Base-by-base conservation (phyloP, 53 echinoderm and acorn worm genomes). In the Stichopus horrens region DNA sequence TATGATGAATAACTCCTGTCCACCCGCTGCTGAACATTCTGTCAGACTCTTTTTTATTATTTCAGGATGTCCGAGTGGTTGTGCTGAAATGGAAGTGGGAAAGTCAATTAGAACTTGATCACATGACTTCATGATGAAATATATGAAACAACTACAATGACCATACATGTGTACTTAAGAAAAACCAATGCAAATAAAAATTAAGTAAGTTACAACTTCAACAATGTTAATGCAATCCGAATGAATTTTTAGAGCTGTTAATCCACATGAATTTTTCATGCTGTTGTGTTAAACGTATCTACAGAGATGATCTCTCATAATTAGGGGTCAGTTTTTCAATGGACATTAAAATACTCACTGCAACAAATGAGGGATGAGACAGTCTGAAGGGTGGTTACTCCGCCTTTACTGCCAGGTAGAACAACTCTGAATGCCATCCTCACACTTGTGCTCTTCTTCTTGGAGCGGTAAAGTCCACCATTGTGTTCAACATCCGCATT, bases 401-500 rank as follows among this genome's bases (percentile, higher is more conserved):
- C 94, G 37, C 37, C 37, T 92, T 94, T 92, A 84, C 73, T 89
- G 74, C 77, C 55, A 89, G 90, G 13, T 93, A 75, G 78, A 88
- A n/a, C 67, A 8, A 96, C 94, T 79, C 98, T 88, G 89, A 94
- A 98, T 11, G 94, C 95, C 56, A 98, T 92, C 77, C 95, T 91
- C 23, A 95, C 98, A 75, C 92, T 94, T 53, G 98, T 98, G 82
- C 95, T 98, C 76, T 95, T 98, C 75, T 94, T 98, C 84, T 98
- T 98, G 1, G 95, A 95, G 13, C 98, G 88, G 54, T 93, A 86
- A 20, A 96, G 91, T 22, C 95, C 98, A 19, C 94, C 89, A 58
- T 92, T 94, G 88, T 98, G 94, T 77, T 98, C 98, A 60, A 98
- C 98, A 90, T 98, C 97, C 13, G 98, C 98, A 90, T 98, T 98